Evolutionary conservation across 1,140 invertebrate species (phyloP).

Genomic region (Drosophila tristis): DNA sequence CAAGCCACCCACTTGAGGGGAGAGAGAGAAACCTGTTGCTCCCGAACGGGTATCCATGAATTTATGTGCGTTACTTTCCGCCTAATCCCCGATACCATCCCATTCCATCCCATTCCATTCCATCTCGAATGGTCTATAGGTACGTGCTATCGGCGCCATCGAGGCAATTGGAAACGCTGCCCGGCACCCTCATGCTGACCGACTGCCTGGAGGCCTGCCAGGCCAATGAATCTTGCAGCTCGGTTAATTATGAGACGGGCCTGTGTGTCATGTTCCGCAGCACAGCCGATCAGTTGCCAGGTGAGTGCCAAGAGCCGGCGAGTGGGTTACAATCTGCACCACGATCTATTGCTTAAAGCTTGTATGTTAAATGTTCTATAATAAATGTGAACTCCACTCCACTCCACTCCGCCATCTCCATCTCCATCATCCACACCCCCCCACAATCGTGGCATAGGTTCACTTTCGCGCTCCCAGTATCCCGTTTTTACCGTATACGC

Average conservation of each 20-base stretch:
- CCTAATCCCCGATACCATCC: constrained; percentile 55
- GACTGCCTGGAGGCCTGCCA: constrained; percentile 97
- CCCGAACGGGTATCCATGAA: constrained; percentile 31
- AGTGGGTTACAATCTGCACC: constrained; percentile 73
- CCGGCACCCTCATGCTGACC: constrained; percentile 95
- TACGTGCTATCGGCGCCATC: constrained; percentile 93
- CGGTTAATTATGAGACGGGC: constrained; percentile 98
- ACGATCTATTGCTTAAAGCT: constrained; percentile 46
- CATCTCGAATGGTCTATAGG: constrained; percentile 30
- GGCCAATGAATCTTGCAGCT: constrained; percentile 93
- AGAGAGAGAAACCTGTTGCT: constrained; percentile 3
- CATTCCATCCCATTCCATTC: no score
- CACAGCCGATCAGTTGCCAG: constrained; percentile 94
- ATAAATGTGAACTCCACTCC: constrained; percentile 19
- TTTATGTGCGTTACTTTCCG: constrained; percentile 70
- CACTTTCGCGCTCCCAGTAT: constrained; percentile 95
- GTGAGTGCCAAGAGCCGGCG: constrained; percentile 83
- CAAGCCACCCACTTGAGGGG: constrained; percentile 28
- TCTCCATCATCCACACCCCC: constrained; percentile 2
- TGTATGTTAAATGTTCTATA: constrained; percentile 55
- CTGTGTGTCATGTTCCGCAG: constrained; percentile 96
- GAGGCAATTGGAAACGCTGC: constrained; percentile 94
- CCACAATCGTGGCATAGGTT: constrained; percentile 86
- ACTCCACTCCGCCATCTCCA: no score
- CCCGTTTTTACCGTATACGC: constrained; percentile 98